Evolutionary conservation across 2,797 vertebrate species (phyloP), one percentile per base, ranked within the genome.

Genomic region (Acrossocheilus wenchowensis): DNA sequence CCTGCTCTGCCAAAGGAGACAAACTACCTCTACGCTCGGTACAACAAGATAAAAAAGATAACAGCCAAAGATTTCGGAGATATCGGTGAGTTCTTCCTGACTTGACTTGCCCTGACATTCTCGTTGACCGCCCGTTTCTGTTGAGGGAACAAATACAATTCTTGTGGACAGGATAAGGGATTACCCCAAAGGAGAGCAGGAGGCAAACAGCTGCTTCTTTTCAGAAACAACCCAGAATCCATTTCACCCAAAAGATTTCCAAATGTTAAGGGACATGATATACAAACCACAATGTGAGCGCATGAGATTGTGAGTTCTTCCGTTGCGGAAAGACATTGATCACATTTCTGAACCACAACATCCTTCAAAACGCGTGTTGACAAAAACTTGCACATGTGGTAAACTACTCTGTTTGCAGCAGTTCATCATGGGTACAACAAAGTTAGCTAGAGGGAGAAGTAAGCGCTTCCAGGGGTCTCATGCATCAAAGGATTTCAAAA

Each of bases 1-100:
- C 98, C 98, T 0, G 94, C 96, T 1, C 91, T 99, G 92, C 98
- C 98, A 64, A 99, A 99, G 91, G 97, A 99, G 90, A 99, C 98
- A 0, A 95, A 96, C 0, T 98, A 99, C 54, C 96, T 99, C 14
- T 99, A 99, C 0, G 98, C 98, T 11, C 96, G 98, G 78, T 99
- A 98, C 94, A 99, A 99, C 94, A 97, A 96, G 94, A 99, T 99
- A 79, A 97, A 97, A 87, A 97, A 97, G 93, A 96, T 99, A 72
- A 95, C 94, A 6, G 95, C 90, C 66, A 97, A 97, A 64, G 97
- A 99, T 90, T 99, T 99, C 71, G 94, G 95, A 19, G 97, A 97
- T 83, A 96, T 97, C 1, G 92, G 98, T 99, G 92, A 97, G 97
- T 95, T 66, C 69, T 23, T 72, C 74, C 9, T 66, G 9, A 52